These are phyloP conservation scores for Arctia plantaginis DNA, from an alignment of 2,888 invertebrate species.

Conservation along the genomic window DNA sequence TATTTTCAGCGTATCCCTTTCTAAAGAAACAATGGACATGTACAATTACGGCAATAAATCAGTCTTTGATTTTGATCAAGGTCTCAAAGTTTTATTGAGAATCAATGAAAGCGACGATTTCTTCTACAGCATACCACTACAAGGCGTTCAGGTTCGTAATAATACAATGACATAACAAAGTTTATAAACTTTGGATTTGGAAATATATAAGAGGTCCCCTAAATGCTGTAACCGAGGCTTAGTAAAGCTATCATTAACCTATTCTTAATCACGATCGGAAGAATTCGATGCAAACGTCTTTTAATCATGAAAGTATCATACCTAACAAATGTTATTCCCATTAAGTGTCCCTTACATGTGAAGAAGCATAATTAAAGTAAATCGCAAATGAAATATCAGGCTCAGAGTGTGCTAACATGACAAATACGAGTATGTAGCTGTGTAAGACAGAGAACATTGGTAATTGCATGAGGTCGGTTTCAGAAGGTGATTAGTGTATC, in stretches of 20 bases:
- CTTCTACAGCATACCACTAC: conserved; percentile 79
- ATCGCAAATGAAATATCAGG: too few species aligned
- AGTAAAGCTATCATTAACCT: neutral
- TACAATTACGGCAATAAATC: conserved; percentile 81
- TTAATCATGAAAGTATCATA: neutral
- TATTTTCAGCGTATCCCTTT: conserved; percentile 58
- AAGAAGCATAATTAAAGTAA: too few species aligned
- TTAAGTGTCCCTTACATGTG: too few species aligned
- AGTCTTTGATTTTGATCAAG: conserved; percentile 76
- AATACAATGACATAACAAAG: neutral
- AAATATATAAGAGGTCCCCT: neutral
- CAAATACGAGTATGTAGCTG: too few species aligned
- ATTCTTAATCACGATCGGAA: neutral
- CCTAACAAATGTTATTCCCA: too few species aligned
- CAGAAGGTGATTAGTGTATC: too few species aligned
- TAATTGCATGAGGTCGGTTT: too few species aligned
- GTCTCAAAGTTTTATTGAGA: conserved; percentile 72
- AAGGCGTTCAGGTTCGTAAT: conserved; percentile 78
- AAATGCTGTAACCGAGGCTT: neutral
- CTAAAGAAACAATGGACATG: conserved; percentile 66
- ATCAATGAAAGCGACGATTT: conserved; percentile 80
- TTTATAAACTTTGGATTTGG: neutral
- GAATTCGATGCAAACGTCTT: neutral
- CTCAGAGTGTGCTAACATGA: too few species aligned
- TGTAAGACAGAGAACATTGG: too few species aligned